These are phyloP conservation scores for Eulemur rubriventer DNA, from an alignment of 2,797 vertebrate genomes.

Conservation along the genomic window DNA sequence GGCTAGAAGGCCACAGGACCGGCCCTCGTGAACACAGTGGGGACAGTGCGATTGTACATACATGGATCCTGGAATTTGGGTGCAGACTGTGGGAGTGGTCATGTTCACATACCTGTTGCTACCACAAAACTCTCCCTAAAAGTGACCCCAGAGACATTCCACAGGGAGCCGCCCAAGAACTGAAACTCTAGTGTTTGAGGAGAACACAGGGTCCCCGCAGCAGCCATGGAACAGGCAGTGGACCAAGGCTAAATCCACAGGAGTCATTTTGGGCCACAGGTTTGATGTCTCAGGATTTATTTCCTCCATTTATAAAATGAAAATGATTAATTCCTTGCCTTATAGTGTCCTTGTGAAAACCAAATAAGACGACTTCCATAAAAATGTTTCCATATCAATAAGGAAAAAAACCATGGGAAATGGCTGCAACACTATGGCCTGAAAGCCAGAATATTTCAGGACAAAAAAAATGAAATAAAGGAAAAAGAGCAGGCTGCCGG, in stretches of 20 bases:
- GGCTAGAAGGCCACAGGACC: not conserved
- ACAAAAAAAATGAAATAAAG: not conserved
- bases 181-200: accelerated
- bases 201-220: accelerated
- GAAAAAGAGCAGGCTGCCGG: not conserved
- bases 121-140: not conserved
- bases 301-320: not conserved
- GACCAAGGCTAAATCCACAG: not conserved
- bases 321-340: not conserved
- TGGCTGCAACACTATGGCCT: not conserved
- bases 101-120: not conserved
- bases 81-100: accelerated
- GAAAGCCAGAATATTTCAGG: not conserved
- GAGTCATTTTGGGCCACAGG: not conserved
- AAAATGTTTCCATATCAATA: not conserved
- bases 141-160: not conserved
- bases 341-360: not conserved
- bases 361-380: not conserved
- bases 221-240: accelerated
- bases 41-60: accelerated
- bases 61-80: accelerated
- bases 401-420: not conserved
- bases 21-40: accelerated
- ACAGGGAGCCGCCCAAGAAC: not conserved
- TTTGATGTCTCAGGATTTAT: not conserved